Evolutionary conservation across 2,113 vertebrate species (phyloP), one percentile per base, ranked within the genome.

Genomic region (Verasper variegatus): DNA sequence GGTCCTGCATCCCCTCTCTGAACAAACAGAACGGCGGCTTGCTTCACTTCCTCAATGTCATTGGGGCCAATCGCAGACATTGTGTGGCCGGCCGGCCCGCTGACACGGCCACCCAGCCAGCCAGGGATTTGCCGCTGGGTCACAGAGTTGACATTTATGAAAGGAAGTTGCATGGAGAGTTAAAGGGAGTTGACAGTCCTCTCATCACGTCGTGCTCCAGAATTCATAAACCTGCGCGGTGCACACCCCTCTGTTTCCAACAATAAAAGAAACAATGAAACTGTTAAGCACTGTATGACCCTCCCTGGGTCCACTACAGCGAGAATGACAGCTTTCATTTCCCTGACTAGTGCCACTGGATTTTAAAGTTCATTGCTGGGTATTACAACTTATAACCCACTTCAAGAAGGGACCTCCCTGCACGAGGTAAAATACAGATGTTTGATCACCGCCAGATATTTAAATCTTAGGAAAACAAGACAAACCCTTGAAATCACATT

Each of bases 261-360:
- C 88, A 86, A 86, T 85, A 91, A 90, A 92, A 89, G 42, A 82
- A 90, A 92, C 88, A 87, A 88, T 87, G 86, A 87, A 86, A 71
- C 80, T 63, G 80, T 88, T 81, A 87, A 85, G 76, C 60, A 17
- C 69, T 52, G 64, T 83, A 89, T 81, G 64, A 85, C 74, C 81
- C 89, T 80, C 83, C 3, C 37, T 73, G 84, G 89, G 59, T 78
- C 76, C 71, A 65, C 76, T 85, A 71, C 71, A 59, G 71, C 70
- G 26, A 74, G 65, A 82, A 85, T 68, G 89, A 88, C 85, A 82
- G 72, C 81, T 79, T 86, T 82, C 57, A 77, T 82, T 83, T 79
- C 26, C 67, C 51, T 35, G 66, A 35, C n/a, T 68, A 21, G 56
- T 78, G 80, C 73, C 80, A 84, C 81, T 70, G 71, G 27, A 68